Evolutionary conservation across 2,888 invertebrate species (phyloP).

Genomic region (Cyaniris semiargus): DNA sequence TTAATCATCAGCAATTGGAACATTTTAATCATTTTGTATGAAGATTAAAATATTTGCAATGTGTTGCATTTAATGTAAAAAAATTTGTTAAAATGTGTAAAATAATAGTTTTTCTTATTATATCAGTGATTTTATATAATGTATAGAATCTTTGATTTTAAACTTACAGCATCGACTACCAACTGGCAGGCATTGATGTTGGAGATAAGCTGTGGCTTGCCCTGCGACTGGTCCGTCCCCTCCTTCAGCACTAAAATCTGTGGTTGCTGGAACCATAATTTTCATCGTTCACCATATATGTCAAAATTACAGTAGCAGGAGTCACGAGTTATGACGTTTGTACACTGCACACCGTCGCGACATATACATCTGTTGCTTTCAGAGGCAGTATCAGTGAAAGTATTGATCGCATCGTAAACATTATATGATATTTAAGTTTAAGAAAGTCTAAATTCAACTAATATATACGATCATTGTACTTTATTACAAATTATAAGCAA

Average conservation of each 20-base stretch:
- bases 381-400: background rate
- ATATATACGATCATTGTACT: background rate
- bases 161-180: constrained; percentile 93
- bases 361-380: background rate
- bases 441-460: background rate
- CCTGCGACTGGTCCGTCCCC: constrained; percentile 97
- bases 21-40: background rate
- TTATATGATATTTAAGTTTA: background rate
- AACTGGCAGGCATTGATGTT: constrained; percentile 98
- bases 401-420: background rate
- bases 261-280: constrained; percentile 87
- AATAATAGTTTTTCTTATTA: background rate
- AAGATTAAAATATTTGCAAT: background rate
- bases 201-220: constrained; percentile 96
- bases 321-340: background rate
- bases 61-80: background rate
- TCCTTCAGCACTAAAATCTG: constrained; percentile 98
- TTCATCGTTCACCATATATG: background rate
- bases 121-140: background rate
- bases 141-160: background rate
- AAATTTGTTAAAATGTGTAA: background rate
- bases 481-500: background rate
- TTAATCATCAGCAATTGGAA: constrained; percentile 34
- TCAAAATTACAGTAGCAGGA: background rate
- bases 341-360: background rate